Evolutionary conservation across 2,113 vertebrate species (phyloP).

Genomic region (Sakesphorus luctuosus): DNA sequence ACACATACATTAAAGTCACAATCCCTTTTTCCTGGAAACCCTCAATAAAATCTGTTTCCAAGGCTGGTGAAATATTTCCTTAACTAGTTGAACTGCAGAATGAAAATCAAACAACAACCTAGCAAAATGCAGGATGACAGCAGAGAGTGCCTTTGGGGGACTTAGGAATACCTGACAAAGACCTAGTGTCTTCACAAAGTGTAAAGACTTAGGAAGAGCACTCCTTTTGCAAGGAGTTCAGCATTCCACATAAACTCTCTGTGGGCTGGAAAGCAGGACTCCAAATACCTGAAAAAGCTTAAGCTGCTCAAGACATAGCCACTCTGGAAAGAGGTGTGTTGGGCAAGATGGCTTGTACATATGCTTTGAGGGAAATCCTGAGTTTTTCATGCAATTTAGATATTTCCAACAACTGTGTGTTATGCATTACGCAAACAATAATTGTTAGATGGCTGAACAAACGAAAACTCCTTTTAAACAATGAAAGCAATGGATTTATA

Average conservation of each 20-base stretch:
- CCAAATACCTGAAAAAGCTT: neutral
- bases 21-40: neutral
- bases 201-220: neutral
- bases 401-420: neutral
- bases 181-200: neutral
- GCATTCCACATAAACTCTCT: neutral
- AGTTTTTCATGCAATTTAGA: neutral
- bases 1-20: neutral
- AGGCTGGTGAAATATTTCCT: neutral
- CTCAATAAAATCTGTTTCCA: neutral
- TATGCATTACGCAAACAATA: neutral
- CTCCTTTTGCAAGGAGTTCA: neutral
- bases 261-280: neutral
- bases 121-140: neutral
- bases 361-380: neutral
- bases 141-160: neutral
- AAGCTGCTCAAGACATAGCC: neutral
- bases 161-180: neutral
- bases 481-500: neutral
- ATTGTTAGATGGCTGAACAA: neutral
- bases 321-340: accelerated
- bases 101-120: neutral
- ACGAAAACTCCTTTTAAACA: neutral
- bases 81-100: neutral
- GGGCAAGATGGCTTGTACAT: neutral